Evolutionary conservation across 1,140 invertebrate species (phyloP), one percentile per base, ranked within the genome.

Genomic region (Tyrophagus putrescentiae): DNA sequence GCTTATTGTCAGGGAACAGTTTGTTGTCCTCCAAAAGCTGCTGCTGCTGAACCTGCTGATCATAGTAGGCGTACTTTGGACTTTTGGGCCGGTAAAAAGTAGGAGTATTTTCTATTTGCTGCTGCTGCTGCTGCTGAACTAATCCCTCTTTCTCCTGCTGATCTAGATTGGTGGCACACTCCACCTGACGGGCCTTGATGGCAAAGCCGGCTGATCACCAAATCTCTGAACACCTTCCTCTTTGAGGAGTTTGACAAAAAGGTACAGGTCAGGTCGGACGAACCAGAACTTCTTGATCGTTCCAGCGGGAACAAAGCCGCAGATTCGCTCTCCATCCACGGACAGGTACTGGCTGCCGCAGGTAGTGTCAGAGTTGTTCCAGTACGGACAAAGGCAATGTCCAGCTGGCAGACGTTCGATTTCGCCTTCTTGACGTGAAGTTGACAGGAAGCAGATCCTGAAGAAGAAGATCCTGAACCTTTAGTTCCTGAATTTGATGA

Each of bases 321-420:
- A 66, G 28, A 66, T 33, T 56, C 57, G 52, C 44, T 66, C 62
- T 13, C 62, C 65, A 52, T 65, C 65, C 34, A 66, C 16, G 6
- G 54, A 41, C 11, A 66, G 27, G 33, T 64, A 66, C 23, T 66
- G 62, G 13, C 52, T 29, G 7, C 23, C 23, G 60, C 64, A 65
- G 6, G 44, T 39, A 13, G 4, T 33, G 32, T 61, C 48, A 48
- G 18, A 23, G 13, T 60, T 60, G 3, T 61, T 21, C 27, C 64
- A 59, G 44, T 65, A 66, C 0, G 52, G 1, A 50, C 45, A 44
- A 66, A 66, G n/a, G 58, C 48, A 4, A 66, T 36, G 41, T 60
- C 60, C 2, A 65, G 48, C 5, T 66, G 64, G 28, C 65, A 66
- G 13, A 66, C 53, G 0, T 54, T 62, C 5, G 57, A 27, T 3